Percentiles rank a stretch among this genome's conserved stretches.
These are phyloP conservation scores for Gymnarchus niloticus DNA, from an alignment of 2,113 vertebrate species.

Conservation along the genomic window DNA sequence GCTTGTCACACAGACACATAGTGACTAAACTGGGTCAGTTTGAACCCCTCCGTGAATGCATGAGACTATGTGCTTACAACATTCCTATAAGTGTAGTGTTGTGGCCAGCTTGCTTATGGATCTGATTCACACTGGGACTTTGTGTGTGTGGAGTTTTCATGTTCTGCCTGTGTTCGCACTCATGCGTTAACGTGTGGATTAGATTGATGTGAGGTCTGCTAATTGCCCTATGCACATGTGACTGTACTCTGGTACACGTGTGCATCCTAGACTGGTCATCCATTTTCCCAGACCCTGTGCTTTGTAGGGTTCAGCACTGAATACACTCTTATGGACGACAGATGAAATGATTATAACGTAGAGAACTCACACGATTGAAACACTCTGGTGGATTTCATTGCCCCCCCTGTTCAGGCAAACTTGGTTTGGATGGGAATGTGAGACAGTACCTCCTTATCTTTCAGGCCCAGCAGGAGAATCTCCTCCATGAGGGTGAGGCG, in stretches of 20 bases:
- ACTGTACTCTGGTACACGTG: too few relatives aligned
- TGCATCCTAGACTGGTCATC: neutral
- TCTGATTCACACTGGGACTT: neutral
- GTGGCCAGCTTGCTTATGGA: neutral
- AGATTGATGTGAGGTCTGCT: neutral
- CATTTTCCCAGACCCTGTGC: neutral
- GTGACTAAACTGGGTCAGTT: neutral
- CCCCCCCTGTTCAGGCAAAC: too few relatives aligned
- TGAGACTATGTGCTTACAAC: neutral
- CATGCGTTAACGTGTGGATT: neutral
- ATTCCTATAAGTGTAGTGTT: neutral
- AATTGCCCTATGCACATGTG: too few relatives aligned
- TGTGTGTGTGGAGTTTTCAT: neutral
- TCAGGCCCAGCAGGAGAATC: slow-evolving; percentile 73
- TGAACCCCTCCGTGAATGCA: neutral
- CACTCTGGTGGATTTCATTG: too few relatives aligned
- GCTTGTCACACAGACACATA: neutral
- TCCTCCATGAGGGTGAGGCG: slow-evolving; percentile 81
- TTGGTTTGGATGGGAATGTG: neutral
- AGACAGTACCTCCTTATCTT: slow-evolving; percentile 73
- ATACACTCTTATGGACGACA: too few relatives aligned
- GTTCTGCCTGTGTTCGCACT: neutral
- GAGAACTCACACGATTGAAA: too few relatives aligned
- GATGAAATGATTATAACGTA: too few relatives aligned
- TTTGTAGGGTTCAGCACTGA: neutral